Percentiles rank a stretch among this genome's conserved stretches.
phyloP scores from a whole-genome alignment of 2,797 vertebrate species.

The Botia kubotai region DNA sequence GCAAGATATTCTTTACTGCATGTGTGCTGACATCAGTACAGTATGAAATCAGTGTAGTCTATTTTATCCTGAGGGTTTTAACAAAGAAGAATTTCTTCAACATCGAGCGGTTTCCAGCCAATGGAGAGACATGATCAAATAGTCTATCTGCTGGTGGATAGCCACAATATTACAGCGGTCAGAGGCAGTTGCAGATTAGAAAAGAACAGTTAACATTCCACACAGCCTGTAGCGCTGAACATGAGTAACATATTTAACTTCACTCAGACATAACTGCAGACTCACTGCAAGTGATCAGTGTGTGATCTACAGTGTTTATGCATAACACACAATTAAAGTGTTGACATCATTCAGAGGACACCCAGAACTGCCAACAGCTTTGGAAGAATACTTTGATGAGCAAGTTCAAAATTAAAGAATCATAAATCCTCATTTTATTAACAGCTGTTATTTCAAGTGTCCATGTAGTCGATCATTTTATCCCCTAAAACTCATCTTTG shows the following conservation, averaged over 20 bases:
- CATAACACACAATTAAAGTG: no score
- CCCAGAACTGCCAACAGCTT: no score
- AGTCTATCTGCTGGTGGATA: constrained; percentile 30
- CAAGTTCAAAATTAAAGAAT: no score
- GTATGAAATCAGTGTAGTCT: background rate
- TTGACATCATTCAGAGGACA: no score
- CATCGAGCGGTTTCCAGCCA: background rate
- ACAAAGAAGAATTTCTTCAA: background rate
- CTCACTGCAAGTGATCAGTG: constrained; percentile 10
- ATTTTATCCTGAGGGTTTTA: background rate
- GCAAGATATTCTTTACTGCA: background rate
- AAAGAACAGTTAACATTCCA: constrained; percentile 36
- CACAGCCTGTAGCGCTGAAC: constrained; percentile 2
- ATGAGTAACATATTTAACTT: no score
- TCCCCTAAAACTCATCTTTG: no score
- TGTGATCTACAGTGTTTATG: background rate
- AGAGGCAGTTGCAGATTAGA: constrained; percentile 26
- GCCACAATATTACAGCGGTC: constrained; percentile 43
- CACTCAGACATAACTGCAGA: background rate
- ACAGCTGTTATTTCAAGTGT: no score
- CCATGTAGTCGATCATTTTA: no score
- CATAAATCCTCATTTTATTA: no score
- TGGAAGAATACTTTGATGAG: no score
- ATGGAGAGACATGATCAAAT: constrained; percentile 25
- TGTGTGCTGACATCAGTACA: background rate